Percentiles rank a stretch among this genome's conserved stretches.
phyloP scores from a whole-genome alignment of 2,797 vertebrate genomes.

The Hoplostethus mediterraneus region DNA sequence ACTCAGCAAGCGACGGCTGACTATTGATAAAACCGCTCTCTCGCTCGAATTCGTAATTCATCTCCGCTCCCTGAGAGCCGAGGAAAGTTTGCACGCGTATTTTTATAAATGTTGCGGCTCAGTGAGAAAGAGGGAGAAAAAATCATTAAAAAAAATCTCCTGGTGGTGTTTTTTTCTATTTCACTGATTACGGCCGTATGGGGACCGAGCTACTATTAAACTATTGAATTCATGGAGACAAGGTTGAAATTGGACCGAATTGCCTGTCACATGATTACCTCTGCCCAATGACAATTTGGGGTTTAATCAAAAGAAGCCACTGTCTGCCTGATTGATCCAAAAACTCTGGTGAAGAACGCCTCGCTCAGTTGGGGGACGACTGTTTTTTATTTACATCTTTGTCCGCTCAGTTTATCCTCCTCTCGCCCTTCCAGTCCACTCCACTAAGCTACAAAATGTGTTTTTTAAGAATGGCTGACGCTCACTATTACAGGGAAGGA shows the following conservation, averaged over 20 bases:
- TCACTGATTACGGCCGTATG: conserved; percentile 99
- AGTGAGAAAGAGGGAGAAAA: conserved; percentile 76
- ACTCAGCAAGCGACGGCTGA: conserved; percentile 99
- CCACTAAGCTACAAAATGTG: conserved; percentile 79
- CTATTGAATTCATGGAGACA: conserved; percentile 99
- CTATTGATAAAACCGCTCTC: conserved; percentile 99
- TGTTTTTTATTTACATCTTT: conserved; percentile 96
- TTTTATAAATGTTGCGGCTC: conserved; percentile 93
- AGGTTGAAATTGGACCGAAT: conserved; percentile 99
- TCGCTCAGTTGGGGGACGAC: conserved; percentile 91
- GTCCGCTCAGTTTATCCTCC: conserved; percentile 85
- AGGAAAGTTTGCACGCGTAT: conserved; percentile 95
- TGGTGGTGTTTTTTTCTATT: conserved; percentile 90
- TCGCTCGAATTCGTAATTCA: conserved; percentile 99
- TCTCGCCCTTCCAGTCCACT: conserved; percentile 75
- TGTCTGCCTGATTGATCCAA: conserved; percentile 99
- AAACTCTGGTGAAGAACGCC: conserved; percentile 95
- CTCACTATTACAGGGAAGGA: conserved; percentile 81
- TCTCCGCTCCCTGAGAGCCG: conserved; percentile 93
- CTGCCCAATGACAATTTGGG: conserved; percentile 99
- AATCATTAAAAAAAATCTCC: conserved; percentile 85
- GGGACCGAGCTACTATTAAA: conserved; percentile 99
- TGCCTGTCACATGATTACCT: conserved; percentile 99
- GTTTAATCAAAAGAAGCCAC: conserved; percentile 99
- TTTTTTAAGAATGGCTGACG: conserved; percentile 84